Conservation (phyloP, 2,888 invertebrate species). For the Trachelus iudaicus region DNA sequence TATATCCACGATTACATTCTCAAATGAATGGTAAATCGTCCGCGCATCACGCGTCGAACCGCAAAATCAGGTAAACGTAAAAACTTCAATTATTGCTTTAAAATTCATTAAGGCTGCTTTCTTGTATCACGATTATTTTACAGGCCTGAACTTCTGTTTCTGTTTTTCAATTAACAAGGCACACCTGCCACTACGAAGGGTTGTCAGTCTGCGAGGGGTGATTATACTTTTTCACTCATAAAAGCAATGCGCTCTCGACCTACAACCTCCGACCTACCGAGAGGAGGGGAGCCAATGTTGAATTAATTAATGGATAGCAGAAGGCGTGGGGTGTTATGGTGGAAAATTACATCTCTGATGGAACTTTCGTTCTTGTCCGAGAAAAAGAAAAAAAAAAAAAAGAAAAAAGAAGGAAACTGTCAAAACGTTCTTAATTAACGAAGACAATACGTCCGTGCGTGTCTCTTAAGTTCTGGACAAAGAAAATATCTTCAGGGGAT, state of each 20-base stretch:
- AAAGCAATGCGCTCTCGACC: neutral
- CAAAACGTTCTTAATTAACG: neutral
- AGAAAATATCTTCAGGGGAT: neutral
- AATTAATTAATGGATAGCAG: slow-evolving; percentile 5
- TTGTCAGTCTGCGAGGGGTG: neutral
- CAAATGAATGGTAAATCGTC: neutral
- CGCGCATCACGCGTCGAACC: neutral
- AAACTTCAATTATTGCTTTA: neutral
- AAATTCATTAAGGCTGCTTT: neutral
- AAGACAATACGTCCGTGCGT: neutral
- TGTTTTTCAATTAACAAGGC: neutral
- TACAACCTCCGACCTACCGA: neutral
- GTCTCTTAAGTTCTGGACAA: neutral
- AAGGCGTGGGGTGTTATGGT: neutral
- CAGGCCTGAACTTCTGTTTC: neutral
- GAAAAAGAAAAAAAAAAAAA: too few species aligned
- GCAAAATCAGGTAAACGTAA: neutral
- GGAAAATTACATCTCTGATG: neutral
- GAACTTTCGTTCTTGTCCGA: neutral
- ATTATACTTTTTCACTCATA: neutral
- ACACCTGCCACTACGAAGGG: neutral
- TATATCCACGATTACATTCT: neutral
- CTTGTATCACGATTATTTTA: neutral
- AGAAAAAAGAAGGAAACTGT: neutral
- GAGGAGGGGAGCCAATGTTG: neutral